phyloP scores from a whole-genome alignment of 2,888 invertebrate species.

The Hypercompe scribonia region DNA sequence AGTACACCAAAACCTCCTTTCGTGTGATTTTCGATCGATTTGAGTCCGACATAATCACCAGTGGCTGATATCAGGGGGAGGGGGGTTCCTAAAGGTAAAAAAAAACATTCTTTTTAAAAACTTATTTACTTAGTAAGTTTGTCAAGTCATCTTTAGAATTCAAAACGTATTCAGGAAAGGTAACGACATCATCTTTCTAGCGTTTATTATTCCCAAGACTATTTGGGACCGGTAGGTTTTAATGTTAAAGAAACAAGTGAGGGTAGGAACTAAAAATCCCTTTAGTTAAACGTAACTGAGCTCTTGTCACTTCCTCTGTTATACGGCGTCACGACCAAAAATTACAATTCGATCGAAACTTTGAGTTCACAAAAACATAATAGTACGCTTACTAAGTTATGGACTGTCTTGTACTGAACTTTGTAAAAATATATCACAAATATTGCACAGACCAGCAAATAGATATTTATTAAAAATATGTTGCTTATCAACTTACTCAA shows the following conservation, averaged over 20 bases:
- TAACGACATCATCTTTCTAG: too few relatives aligned
- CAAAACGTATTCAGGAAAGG: too few relatives aligned
- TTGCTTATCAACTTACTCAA: slow-evolving; percentile 7
- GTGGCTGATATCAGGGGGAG: too few relatives aligned
- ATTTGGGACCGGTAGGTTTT: too few relatives aligned
- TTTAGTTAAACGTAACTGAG: background rate
- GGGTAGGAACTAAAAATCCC: background rate
- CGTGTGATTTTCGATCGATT: too few relatives aligned
- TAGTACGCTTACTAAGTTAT: background rate
- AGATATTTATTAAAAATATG: background rate
- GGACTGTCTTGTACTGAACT: background rate
- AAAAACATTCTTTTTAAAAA: too few relatives aligned
- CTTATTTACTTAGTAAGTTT: too few relatives aligned
- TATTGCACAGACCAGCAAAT: background rate
- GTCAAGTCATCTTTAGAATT: background rate
- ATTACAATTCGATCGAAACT: background rate
- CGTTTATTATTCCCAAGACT: too few relatives aligned
- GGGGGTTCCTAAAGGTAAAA: too few relatives aligned
- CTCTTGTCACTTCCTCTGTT: background rate
- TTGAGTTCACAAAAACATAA: background rate
- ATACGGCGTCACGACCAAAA: background rate
- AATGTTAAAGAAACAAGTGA: background rate
- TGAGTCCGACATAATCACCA: too few relatives aligned
- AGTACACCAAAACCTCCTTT: too few relatives aligned
- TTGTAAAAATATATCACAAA: background rate